Evolutionary conservation across 2,113 vertebrate species (phyloP), one percentile per base, ranked within the genome.

Genomic region (Carlito syrichta): DNA sequence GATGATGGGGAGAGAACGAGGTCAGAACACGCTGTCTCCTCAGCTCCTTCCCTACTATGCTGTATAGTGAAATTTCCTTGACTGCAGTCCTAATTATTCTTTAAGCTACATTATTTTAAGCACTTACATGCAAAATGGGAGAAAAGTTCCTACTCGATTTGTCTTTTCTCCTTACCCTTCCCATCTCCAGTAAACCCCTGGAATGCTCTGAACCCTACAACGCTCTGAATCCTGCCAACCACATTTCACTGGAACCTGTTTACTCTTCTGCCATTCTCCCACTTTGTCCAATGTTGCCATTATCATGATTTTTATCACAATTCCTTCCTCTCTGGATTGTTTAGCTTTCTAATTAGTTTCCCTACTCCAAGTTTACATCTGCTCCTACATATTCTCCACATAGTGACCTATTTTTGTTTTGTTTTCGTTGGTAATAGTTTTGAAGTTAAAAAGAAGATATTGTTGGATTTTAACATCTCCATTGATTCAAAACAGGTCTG

Each of bases 201-300:
- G 12, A 71, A n/a, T 4, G 7, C 2, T 89, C 10, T n/a, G n/a
- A n/a, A n/a, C n/a, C n/a, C n/a, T n/a, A n/a, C 19, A 63, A 25
- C 7, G 6, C 17, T 25, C 30, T 82, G 45, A 45, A 86, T 87
- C 8, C 8, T 69, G 13, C 38, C n/a, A 45, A 22, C 13, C 4
- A 50, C 62, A 48, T 62, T 17, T 16, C 11, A 3, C 73, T 48
- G 38, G 27, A 56, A 56, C 19, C 1, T 83, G 1, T 40, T 23
- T 6, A 8, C 22, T 58, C 2, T 22, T 19, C 32, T 35, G 0
- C 69, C 7, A 45, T 1, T 77, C 16, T 11, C 22, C 6, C 4
- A 8, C 30, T 27, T 91, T 4, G 20, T 4, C 14, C n/a, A 62
- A 35, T 3, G 23, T 32, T 35, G 12, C 12, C 4, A 66, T 5